A percentile compares a stretch with the other conserved stretches of the same genome.
phyloP scores from a whole-genome alignment of 2,113 vertebrate species.

The Suncus etruscus region DNA sequence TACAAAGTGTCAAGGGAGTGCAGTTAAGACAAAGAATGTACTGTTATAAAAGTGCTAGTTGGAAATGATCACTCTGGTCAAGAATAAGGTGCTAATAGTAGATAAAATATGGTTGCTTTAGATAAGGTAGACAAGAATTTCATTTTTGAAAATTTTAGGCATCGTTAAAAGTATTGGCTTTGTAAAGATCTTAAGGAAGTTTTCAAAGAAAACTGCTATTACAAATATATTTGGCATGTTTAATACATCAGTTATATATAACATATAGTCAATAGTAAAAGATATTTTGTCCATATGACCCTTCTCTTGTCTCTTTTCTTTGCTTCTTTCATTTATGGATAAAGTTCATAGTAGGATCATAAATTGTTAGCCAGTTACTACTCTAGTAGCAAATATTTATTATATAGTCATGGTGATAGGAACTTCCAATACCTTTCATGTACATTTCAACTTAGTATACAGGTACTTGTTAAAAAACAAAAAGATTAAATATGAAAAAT shows the following conservation, averaged over 20 bases:
- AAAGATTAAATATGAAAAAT: slow-evolving; percentile 25
- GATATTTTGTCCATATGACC: not conserved
- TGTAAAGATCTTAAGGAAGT: slow-evolving; percentile 20
- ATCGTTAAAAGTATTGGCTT: not conserved
- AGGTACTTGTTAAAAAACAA: not conserved
- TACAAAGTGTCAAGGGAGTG: too few relatives aligned
- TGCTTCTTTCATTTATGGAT: slow-evolving; percentile 2
- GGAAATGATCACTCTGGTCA: too few relatives aligned
- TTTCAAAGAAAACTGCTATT: not conserved
- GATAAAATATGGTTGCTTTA: not conserved
- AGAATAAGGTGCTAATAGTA: too few relatives aligned
- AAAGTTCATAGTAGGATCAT: not conserved
- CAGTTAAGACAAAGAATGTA: too few relatives aligned
- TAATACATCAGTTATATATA: too few relatives aligned
- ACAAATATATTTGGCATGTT: not conserved
- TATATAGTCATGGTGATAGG: not conserved
- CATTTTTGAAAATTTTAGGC: not conserved
- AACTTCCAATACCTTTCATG: slow-evolving; percentile 19
- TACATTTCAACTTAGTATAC: not conserved
- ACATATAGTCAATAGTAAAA: not conserved
- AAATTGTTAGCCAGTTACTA: slow-evolving; percentile 33
- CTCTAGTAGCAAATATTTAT: not conserved
- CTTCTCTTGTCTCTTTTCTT: not conserved
- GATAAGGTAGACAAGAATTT: not conserved
- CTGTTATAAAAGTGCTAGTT: too few relatives aligned